Base-by-base conservation (phyloP, 2,888 invertebrate genomes). In the Caenorhabditis imperialis region DNA sequence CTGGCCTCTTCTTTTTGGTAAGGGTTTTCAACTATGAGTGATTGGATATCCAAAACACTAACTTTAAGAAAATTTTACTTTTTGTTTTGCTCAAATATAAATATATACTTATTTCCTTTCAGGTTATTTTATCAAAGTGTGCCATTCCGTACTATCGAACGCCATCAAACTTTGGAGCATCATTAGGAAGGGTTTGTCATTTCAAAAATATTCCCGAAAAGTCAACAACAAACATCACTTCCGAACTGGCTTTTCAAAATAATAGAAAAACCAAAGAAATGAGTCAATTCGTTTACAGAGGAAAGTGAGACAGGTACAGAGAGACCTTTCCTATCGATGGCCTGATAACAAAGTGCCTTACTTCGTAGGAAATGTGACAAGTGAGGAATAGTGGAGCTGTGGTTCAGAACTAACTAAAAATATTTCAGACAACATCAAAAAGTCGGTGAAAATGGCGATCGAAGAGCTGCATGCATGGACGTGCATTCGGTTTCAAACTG, bases 301-400 rank as follows among this genome's bases (percentile, higher is more conserved):
- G 27, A 65, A 75, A 60, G 75, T 69, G 20, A 55, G 75, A 45
- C 75, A 75, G 51, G 75, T 75, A 16, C 70, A 75, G n/a, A 35
- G 75, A 40, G 75, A 75, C 65, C 58, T 71, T n/a, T 60, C 70
- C 4, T 75, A 65, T 55, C 55, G 67, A 50, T 75, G 75, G 75
- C 75, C 75, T 22, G 44, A 65, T 22, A 71, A 70, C 40, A 71
- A 30, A 14, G 58, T 75, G 10, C 75, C 75, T 10, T 75, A 70
- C 30, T 75, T 55, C 30, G 48, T 75, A 22, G 60, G 42, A 27
- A 67, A 75, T 71, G 48, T 75, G 50, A 70, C 75, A 60, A 71
- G 75, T 75, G 3, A 54, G 58, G 14, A 18, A 12, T 20, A n/a
- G n/a, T n/a, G n/a, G n/a, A n/a, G n/a, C n/a, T n/a, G n/a, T n/a